A percentile compares a stretch with the other conserved stretches of the same genome.
Conservation (phyloP, 2,888 invertebrate species). For the Charanyca ferruginea region DNA sequence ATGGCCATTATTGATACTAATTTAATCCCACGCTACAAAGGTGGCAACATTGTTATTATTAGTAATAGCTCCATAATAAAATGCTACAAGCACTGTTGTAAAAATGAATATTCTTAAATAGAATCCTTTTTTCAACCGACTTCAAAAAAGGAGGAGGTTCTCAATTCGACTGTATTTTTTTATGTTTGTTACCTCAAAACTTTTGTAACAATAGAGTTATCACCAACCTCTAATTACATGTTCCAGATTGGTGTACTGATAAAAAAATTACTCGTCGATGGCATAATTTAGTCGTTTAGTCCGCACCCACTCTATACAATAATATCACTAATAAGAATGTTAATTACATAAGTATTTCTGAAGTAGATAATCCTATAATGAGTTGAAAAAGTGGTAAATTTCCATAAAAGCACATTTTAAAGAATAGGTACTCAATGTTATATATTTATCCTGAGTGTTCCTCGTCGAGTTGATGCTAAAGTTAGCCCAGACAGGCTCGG, state of each 20-base stretch:
- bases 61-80: not conserved
- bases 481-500: constrained; percentile 44
- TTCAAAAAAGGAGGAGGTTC: too few species aligned
- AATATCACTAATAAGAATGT: constrained; percentile 82
- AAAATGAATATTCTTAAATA: constrained; percentile 13
- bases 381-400: constrained; percentile 22
- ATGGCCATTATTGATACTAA: constrained; percentile 50
- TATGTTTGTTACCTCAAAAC: too few species aligned
- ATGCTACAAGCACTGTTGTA: not conserved
- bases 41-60: not conserved
- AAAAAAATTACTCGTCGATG: constrained; percentile 62
- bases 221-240: constrained; percentile 62
- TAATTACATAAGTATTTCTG: constrained; percentile 81
- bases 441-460: constrained; percentile 30
- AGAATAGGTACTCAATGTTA: constrained; percentile 10
- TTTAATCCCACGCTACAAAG: constrained; percentile 5
- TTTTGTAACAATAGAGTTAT: constrained; percentile 53
- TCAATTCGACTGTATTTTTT: too few species aligned
- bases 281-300: constrained; percentile 45
- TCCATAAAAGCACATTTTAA: constrained; percentile 4
- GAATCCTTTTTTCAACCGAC: constrained; percentile 17
- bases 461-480: constrained; percentile 42
- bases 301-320: constrained; percentile 40
- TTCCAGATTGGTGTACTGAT: constrained; percentile 60
- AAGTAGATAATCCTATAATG: constrained; percentile 53